These are phyloP conservation scores for Pristionchus maxplancki DNA, from an alignment of 2,888 invertebrate species.

Conservation along the genomic window DNA sequence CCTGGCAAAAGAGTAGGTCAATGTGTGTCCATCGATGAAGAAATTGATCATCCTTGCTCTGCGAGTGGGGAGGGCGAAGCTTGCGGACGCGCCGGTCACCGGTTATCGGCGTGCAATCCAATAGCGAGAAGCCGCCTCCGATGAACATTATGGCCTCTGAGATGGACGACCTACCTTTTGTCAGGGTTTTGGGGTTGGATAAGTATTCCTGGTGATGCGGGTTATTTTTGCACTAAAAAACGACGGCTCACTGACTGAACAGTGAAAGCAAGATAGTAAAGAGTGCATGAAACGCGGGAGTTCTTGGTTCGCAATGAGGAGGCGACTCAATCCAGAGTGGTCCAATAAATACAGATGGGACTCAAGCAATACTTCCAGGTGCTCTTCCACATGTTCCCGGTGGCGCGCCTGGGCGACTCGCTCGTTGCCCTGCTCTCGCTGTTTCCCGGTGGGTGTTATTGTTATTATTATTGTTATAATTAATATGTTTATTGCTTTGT, in stretches of 20 bases:
- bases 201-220: too few relatives aligned
- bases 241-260: too few relatives aligned
- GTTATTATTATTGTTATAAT: background rate
- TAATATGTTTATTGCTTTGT: background rate
- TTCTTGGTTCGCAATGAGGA: too few relatives aligned
- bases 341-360: too few relatives aligned
- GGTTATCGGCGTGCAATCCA: constrained; percentile 2
- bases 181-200: background rate
- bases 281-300: too few relatives aligned
- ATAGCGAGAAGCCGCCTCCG: constrained; percentile 14
- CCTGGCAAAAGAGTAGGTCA: constrained; percentile 5
- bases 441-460: constrained; percentile 86
- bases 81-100: background rate
- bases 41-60: constrained; percentile 36
- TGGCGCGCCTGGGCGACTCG: constrained; percentile 89
- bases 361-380: too few relatives aligned
- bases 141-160: constrained; percentile 44
- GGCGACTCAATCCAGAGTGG: too few relatives aligned
- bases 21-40: constrained; percentile 10
- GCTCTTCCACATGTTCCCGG: constrained; percentile 93
- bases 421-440: constrained; percentile 91
- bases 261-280: too few relatives aligned
- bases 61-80: constrained; percentile 32
- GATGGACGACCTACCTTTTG: background rate
- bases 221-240: too few relatives aligned